Conservation (phyloP, 2,888 invertebrate genomes). For the Plusia festucae region DNA sequence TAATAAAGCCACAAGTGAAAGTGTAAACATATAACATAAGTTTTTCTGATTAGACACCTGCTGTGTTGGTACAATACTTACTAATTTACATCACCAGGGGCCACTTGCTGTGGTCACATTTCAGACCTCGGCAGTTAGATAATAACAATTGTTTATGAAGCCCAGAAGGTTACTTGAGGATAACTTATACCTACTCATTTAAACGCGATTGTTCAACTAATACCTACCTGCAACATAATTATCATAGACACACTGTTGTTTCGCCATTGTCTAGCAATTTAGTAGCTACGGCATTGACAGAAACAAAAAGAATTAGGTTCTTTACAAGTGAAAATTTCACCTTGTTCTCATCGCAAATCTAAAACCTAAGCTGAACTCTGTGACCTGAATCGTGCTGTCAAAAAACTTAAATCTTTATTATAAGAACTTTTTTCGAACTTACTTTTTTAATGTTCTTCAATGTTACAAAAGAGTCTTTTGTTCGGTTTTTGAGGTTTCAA, state of each 20-base stretch:
- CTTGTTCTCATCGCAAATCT: constrained; percentile 55
- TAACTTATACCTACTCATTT: constrained; percentile 52
- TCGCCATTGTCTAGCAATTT: constrained; percentile 54
- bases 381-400: constrained; percentile 65
- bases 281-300: constrained; percentile 50
- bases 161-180: constrained; percentile 54
- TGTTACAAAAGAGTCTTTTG: constrained; percentile 62
- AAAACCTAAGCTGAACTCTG: constrained; percentile 51
- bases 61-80: not conserved
- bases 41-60: not conserved
- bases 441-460: constrained; percentile 61
- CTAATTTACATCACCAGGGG: not conserved
- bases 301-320: constrained; percentile 46
- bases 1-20: constrained; percentile 25
- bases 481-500: constrained; percentile 58
- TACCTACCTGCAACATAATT: constrained; percentile 47
- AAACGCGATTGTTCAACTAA: constrained; percentile 55
- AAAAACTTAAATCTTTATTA: constrained; percentile 62
- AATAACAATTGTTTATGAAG: constrained; percentile 56
- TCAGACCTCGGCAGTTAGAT: constrained; percentile 58
- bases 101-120: constrained; percentile 32
- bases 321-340: constrained; percentile 56
- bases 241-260: constrained; percentile 45
- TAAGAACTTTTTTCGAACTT: constrained; percentile 62
- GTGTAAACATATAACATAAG: constrained; percentile 11